These are phyloP conservation scores for Lampris incognitus DNA, from an alignment of 2,113 vertebrate species.

Conservation along the genomic window DNA sequence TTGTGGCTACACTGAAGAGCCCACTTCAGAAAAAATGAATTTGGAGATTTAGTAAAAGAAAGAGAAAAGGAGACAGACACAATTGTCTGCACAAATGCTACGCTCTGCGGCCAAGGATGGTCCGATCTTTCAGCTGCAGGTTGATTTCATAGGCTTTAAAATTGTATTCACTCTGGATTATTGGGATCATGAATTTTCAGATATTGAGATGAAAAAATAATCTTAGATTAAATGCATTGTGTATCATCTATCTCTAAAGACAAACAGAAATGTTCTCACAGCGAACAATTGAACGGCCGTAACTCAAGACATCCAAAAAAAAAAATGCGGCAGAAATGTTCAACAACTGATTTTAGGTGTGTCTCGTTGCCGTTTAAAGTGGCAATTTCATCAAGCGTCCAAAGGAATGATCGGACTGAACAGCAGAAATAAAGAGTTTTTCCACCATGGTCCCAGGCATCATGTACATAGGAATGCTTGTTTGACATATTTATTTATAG, in stretches of 20 bases:
- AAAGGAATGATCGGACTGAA: conserved; percentile 43
- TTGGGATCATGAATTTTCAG: background rate
- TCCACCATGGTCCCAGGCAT: conserved; percentile 56
- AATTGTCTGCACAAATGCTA: conserved; percentile 34
- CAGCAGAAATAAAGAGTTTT: conserved; percentile 57
- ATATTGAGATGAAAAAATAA: background rate
- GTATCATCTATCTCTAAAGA: background rate
- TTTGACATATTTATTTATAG: conserved; percentile 78
- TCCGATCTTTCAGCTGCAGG: conserved; percentile 18
- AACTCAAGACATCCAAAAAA: conserved; percentile 19
- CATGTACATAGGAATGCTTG: conserved; percentile 62
- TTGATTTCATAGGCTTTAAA: conserved; percentile 8
- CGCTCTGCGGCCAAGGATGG: conserved; percentile 28
- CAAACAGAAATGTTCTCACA: conserved; percentile 6
- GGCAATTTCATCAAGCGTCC: conserved; percentile 54
- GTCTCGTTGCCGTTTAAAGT: conserved; percentile 47
- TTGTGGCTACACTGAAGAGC: conserved; percentile 61
- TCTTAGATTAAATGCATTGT: background rate
- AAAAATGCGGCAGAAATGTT: conserved; percentile 18
- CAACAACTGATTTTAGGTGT: conserved; percentile 1
- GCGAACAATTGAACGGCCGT: conserved; percentile 1
- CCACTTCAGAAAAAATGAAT: conserved; percentile 68
- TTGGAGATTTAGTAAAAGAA: conserved; percentile 43
- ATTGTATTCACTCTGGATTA: background rate
- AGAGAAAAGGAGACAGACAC: conserved; percentile 40